Evolutionary conservation across 2,888 invertebrate species (phyloP), one percentile per base, ranked within the genome.

Genomic region (Tachina lurida): DNA sequence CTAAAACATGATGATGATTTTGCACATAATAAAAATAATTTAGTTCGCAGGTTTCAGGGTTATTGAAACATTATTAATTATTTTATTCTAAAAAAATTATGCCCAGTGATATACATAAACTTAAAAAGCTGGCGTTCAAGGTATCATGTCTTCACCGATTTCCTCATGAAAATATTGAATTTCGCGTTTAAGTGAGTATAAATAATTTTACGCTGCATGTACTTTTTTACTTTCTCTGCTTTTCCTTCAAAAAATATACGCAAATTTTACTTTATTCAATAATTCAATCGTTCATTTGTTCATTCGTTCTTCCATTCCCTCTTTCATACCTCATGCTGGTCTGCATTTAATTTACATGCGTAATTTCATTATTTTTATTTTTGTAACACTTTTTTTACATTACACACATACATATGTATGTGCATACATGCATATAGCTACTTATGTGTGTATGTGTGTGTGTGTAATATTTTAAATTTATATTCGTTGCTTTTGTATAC

Each of bases 311-410:
- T 49, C 71, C 62, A 31, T 43, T 65, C 62, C n/a, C 54, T 71
- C 31, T 31, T 31, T 31, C 54, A 47, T 67, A 56, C 60, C 74
- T 78, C 54, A 45, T 39, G 43, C 74, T 74, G 74, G 68, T 31
- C 52, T n/a, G 52, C 56, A 56, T 78, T 74, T 76, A 73, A 78
- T 78, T 79, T 74, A 60, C 68, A 78, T 84, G 19, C 31, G 78
- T 74, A 78, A 84, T 84, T 73, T 68, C 62, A 84, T 78, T 78
- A 78, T 82, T 63, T 76, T 54, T 31, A 58, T 79, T 70, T 52
- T 78, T 58, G n/a, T 62, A 70, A 47, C 60, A 56, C 41, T 45
- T 43, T 47, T 78, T 54, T 49, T 13, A 56, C 19, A 31, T 67
- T 43, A 19, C 41, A 45, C n/a, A 47, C 47, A 45, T n/a, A 62